phyloP scores from a whole-genome alignment of 2,888 invertebrate species.

The Orthosia gothica region DNA sequence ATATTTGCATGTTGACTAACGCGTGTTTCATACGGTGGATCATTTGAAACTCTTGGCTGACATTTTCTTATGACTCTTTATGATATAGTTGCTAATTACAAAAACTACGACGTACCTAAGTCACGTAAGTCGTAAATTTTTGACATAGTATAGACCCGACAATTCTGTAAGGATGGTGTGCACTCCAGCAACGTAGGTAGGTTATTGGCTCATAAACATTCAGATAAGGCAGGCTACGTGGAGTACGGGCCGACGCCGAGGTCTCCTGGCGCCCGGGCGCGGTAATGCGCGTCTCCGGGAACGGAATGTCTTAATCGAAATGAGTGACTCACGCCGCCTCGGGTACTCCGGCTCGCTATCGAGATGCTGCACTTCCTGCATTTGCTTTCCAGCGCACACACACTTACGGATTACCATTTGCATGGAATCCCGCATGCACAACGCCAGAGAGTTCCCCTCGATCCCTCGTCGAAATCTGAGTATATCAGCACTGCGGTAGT shows the following conservation, averaged over 20 bases:
- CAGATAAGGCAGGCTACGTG: constrained; percentile 33
- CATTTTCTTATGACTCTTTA: constrained; percentile 13
- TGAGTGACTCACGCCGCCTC: constrained; percentile 53
- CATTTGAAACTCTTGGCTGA: constrained; percentile 8
- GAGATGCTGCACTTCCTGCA: constrained; percentile 24
- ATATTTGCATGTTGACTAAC: constrained; percentile 58
- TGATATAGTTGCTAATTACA: constrained; percentile 13
- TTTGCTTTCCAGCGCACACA: constrained; percentile 23
- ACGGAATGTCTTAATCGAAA: constrained; percentile 62
- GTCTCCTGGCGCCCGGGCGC: constrained; percentile 26
- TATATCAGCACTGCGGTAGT: not conserved
- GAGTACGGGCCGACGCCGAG: constrained; percentile 21
- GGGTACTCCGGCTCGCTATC: constrained; percentile 12
- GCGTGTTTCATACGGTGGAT: constrained; percentile 29
- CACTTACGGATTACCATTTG: not conserved
- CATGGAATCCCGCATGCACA: not conserved
- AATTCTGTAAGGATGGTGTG: constrained; percentile 11
- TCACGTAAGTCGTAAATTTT: constrained; percentile 21
- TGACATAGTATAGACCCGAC: constrained; percentile 1
- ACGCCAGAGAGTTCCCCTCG: not conserved
- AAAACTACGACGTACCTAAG: constrained; percentile 1
- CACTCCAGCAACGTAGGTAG: constrained; percentile 19
- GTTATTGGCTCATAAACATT: constrained; percentile 37
- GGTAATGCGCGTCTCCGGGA: constrained; percentile 38
- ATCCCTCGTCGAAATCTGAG: not conserved